Evolutionary conservation across 2,888 invertebrate species (phyloP).

Genomic region (Conistra vaccinii): DNA sequence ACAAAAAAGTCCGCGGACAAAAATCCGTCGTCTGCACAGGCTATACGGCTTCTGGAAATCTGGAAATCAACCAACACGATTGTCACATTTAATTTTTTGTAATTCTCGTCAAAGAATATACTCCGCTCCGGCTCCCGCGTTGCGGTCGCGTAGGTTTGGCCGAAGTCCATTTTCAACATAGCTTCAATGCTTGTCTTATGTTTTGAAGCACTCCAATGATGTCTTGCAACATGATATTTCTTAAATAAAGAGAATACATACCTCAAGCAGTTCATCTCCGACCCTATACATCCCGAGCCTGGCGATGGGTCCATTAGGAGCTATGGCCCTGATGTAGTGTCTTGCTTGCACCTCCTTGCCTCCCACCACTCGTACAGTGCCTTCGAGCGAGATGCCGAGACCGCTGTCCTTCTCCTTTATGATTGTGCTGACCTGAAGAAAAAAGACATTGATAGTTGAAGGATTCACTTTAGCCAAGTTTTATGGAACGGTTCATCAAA

Average conservation of each 20-base stretch:
- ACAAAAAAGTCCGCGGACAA: no score
- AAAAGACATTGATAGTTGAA: no score
- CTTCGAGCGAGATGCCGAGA: slow-evolving; percentile 97
- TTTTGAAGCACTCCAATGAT: background rate
- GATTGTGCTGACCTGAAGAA: slow-evolving; percentile 94
- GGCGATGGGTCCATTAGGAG: slow-evolving; percentile 97
- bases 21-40: no score
- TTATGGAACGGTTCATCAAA: no score
- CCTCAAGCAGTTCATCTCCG: slow-evolving; percentile 97
- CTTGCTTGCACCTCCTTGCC: slow-evolving; percentile 97
- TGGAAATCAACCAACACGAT: background rate
- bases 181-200: background rate
- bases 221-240: background rate
- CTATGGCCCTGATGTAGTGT: slow-evolving; percentile 97
- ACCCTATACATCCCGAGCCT: slow-evolving; percentile 93
- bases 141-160: no score
- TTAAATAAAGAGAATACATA: slow-evolving; percentile 62
- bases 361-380: slow-evolving; percentile 96
- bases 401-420: slow-evolving; percentile 96
- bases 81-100: background rate
- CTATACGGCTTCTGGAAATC: no score
- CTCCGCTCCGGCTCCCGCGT: no score
- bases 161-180: background rate
- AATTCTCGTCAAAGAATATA: background rate
- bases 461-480: no score